Conservation (phyloP, 2,888 invertebrate species). For the Andrena chrysosceles region DNA sequence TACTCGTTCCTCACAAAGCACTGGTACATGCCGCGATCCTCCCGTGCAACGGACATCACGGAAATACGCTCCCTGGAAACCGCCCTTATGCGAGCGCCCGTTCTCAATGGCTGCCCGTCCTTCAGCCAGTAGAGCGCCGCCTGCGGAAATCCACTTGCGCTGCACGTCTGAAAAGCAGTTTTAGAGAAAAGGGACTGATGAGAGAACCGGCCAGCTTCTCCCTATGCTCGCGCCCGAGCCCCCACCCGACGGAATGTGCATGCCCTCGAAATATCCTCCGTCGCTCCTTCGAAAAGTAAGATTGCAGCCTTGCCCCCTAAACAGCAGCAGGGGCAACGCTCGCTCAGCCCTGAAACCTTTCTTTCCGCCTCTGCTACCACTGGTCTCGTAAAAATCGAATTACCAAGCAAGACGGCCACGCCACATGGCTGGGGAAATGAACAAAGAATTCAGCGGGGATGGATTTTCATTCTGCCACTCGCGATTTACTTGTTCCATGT, state of each 20-base stretch:
- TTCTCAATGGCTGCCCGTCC: constrained; percentile 84
- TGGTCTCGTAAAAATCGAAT: constrained; percentile 43
- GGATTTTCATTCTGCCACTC: constrained; percentile 1
- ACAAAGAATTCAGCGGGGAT: constrained; percentile 18
- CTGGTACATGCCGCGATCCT: constrained; percentile 85
- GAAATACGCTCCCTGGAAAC: constrained; percentile 86
- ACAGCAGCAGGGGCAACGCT: background rate
- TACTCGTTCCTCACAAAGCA: constrained; percentile 85
- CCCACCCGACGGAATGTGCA: background rate
- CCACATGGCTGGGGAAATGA: constrained; percentile 10
- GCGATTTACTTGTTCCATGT: background rate
- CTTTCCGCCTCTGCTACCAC: background rate
- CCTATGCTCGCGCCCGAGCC: background rate
- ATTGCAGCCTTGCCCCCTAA: constrained; percentile 22
- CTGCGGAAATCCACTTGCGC: constrained; percentile 83
- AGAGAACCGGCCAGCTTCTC: constrained; percentile 58
- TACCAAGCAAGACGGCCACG: constrained; percentile 12
- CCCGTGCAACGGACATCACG: constrained; percentile 83
- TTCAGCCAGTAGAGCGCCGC: constrained; percentile 84
- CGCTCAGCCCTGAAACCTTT: constrained; percentile 7
- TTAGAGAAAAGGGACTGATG: constrained; percentile 69
- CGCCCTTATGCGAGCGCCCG: constrained; percentile 83
- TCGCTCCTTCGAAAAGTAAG: constrained; percentile 33
- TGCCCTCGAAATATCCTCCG: constrained; percentile 20
- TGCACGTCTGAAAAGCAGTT: constrained; percentile 82